phyloP scores from a whole-genome alignment of 2,888 invertebrate genomes.

The Dinocampus coccinellae region DNA sequence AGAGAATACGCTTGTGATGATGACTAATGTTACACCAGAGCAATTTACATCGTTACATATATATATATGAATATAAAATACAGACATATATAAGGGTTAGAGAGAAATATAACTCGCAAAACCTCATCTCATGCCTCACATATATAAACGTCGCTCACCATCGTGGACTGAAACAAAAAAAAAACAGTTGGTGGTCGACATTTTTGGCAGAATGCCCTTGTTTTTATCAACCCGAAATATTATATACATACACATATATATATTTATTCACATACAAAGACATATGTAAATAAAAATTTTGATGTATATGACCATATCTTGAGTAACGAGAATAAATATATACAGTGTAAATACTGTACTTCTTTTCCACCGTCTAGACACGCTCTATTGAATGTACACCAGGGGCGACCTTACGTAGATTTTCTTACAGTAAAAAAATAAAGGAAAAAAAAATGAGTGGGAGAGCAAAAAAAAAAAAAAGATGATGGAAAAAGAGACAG shows the following conservation, averaged over 20 bases:
- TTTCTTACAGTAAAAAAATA: background rate
- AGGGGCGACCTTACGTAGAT: background rate
- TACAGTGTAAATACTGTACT: background rate
- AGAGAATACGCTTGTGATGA: conserved; percentile 54
- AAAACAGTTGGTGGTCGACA: conserved; percentile 16
- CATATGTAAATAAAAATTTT: background rate
- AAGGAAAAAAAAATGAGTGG: background rate
- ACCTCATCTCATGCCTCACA: background rate
- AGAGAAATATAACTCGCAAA: background rate
- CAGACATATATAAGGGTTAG: background rate
- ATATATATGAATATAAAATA: background rate
- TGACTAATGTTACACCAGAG: conserved; percentile 61
- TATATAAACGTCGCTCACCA: background rate
- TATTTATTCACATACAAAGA: no score
- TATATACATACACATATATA: background rate
- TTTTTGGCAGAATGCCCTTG: conserved; percentile 60
- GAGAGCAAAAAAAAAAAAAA: background rate
- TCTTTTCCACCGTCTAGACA: conserved; percentile 17
- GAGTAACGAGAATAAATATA: background rate
- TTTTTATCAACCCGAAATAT: conserved; percentile 49
- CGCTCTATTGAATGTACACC: conserved; percentile 1
- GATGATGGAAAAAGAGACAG: background rate
- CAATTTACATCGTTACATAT: conserved; percentile 56
- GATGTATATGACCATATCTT: conserved; percentile 2
- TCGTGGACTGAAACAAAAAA: background rate